Percentiles rank a stretch among this genome's conserved stretches.
Conservation (phyloP, 1,140 invertebrate genomes). For the Ericerus pela region DNA sequence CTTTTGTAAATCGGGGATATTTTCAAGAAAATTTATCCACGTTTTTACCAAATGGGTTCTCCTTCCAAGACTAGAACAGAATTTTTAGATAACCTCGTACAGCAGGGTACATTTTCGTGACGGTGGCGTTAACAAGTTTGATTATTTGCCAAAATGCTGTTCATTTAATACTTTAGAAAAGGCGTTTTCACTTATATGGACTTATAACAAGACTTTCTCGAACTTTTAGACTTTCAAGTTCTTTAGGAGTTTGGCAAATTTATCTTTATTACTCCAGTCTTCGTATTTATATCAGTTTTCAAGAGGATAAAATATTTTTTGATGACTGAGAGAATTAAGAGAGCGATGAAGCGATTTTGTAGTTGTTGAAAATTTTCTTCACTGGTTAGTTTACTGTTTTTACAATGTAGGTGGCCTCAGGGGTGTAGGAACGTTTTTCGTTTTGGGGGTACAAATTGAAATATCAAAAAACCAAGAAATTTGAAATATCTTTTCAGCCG, state of each 20-base stretch:
- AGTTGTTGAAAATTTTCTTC: too few relatives aligned
- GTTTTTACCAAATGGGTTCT: neutral
- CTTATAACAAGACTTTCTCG: conserved; percentile 7
- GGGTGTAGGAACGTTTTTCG: too few relatives aligned
- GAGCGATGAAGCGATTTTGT: too few relatives aligned
- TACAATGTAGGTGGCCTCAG: too few relatives aligned
- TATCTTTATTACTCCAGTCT: conserved; percentile 3
- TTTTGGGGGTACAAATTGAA: too few relatives aligned
- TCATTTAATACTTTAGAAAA: neutral
- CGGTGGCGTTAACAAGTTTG: conserved; percentile 7
- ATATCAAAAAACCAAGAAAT: too few relatives aligned
- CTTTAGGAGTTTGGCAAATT: neutral
- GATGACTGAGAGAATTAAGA: too few relatives aligned
- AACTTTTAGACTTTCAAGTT: neutral
- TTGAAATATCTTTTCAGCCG: too few relatives aligned
- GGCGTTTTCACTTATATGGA: conserved; percentile 6
- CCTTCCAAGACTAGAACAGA: neutral
- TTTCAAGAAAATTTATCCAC: conserved; percentile 1
- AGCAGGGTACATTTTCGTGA: conserved; percentile 3
- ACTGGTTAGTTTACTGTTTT: too few relatives aligned
- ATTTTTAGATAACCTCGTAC: neutral
- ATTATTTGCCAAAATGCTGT: conserved; percentile 10
- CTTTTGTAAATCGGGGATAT: neutral
- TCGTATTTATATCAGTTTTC: neutral
- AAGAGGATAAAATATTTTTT: too few relatives aligned